Conservation (phyloP, 1,140 invertebrate species). For the Trachelipus rathkii region DNA sequence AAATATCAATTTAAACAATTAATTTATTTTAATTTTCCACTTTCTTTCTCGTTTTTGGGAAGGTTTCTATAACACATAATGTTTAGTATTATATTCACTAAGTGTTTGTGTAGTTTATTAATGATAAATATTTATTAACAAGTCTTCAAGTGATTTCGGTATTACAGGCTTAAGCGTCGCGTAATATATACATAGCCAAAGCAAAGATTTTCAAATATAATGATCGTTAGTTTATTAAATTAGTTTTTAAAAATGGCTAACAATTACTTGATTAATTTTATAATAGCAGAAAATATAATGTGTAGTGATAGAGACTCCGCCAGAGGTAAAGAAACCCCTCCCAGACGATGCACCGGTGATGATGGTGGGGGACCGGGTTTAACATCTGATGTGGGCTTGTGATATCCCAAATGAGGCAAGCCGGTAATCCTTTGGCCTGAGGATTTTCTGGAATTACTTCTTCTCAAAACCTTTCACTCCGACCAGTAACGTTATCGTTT, state of each 20-base stretch:
- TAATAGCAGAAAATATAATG: neutral
- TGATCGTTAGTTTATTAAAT: too few relatives aligned
- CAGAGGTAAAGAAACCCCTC: neutral
- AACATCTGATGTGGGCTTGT: neutral
- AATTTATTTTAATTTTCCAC: too few relatives aligned
- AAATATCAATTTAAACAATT: too few relatives aligned
- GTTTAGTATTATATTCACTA: neutral
- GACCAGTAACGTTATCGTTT: too few relatives aligned
- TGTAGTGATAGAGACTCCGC: neutral
- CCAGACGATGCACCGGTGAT: neutral
- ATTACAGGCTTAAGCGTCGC: too few relatives aligned
- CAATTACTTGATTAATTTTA: neutral
- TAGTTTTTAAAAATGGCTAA: neutral
- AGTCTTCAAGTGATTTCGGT: too few relatives aligned
- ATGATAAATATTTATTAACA: too few relatives aligned
- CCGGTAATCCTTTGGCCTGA: conserved; percentile 4
- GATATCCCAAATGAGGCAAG: neutral
- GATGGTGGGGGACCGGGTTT: neutral
- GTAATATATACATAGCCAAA: too few relatives aligned
- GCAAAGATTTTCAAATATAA: too few relatives aligned
- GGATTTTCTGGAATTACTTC: conserved; percentile 2
- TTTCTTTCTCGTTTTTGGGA: neutral
- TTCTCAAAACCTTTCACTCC: too few relatives aligned
- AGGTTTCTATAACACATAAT: neutral
- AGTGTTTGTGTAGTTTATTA: too few relatives aligned